phyloP scores from a whole-genome alignment of 2,113 vertebrate genomes.

The Daboia siamensis region DNA sequence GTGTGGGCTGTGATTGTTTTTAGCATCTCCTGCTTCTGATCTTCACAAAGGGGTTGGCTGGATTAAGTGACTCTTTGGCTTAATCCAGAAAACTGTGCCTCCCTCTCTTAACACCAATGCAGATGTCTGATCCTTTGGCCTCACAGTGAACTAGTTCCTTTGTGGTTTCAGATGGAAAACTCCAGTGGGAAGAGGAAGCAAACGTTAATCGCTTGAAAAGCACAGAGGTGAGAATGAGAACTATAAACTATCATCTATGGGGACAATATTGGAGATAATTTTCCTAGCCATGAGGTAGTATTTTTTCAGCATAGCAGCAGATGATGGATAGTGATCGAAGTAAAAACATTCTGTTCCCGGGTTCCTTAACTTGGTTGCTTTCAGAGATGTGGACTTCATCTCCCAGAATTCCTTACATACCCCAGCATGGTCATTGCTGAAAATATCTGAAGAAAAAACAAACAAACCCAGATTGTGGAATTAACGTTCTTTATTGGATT shows the following conservation, averaged over 20 bases:
- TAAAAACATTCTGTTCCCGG: not conserved
- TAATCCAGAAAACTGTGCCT: not conserved
- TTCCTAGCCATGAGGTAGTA: not conserved
- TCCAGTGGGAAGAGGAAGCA: conserved; percentile 90
- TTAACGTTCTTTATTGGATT: not conserved
- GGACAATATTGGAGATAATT: not conserved
- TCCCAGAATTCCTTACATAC: not conserved
- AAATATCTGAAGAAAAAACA: not conserved
- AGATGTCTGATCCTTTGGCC: not conserved
- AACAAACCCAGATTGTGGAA: not conserved
- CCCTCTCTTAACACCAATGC: no score
- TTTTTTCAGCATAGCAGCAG: not conserved
- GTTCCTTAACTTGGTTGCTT: not conserved
- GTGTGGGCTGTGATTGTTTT: not conserved
- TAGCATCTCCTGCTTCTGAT: not conserved
- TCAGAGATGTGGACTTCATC: not conserved
- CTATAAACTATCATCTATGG: not conserved
- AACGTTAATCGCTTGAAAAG: conserved; percentile 81
- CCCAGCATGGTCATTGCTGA: not conserved
- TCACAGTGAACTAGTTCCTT: not conserved
- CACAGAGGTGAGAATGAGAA: conserved; percentile 72
- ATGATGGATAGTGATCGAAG: not conserved
- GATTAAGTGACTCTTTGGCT: not conserved
- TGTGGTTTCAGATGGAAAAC: conserved; percentile 78
- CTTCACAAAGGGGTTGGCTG: not conserved